Base-by-base conservation (phyloP, 2,113 vertebrate genomes). In the Spilogale gracilis region DNA sequence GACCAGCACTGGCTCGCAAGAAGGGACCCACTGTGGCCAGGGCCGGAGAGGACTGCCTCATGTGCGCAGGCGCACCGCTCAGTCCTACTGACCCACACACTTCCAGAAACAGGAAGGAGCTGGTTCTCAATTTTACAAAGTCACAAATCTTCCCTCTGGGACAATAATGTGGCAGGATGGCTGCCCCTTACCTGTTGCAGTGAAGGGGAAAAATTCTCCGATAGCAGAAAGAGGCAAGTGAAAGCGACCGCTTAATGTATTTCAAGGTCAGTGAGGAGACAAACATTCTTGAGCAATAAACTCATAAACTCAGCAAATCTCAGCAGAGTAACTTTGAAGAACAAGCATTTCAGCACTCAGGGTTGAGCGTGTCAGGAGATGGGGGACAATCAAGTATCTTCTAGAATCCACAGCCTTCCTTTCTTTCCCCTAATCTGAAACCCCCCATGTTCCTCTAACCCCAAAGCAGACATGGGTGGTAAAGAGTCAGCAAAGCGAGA, bases 21-120 rank as follows among this genome's bases (percentile, higher is more conserved):
- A 32, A 69, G 32, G 60, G 17, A 48, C 45, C 18, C 14, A 14
- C 12, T 17, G 25, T 12, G 43, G 21, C n/a, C 78, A 23, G 14
- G 78, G 69, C 27, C 14, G 17, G 91, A 76, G 27, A 58, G 12
- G 38, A 43, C 54, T n/a, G 16, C 16, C n/a, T 74, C 76, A 69
- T 1, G 0, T 3, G 48, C 18, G 3, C 82, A 52, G 13, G 11
- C 9, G 27, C 4, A 1, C 30, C 21, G 9, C 20, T 11, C 23
- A 27, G n/a, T 1, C 23, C 60, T 32, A 5, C 2, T 25, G 60
- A 69, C 10, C 58, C 58, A 25, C 14, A 50, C 12, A 1, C 32
- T 87, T 14, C 0, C n/a, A 23, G 32, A 5, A 63, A 45, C 56
- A 76, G 6, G 76, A 56, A 45, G 48, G 43, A 73, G 11, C 1